Base-by-base conservation (phyloP, 1,140 invertebrate genomes). In the Antheraea pernyi region DNA sequence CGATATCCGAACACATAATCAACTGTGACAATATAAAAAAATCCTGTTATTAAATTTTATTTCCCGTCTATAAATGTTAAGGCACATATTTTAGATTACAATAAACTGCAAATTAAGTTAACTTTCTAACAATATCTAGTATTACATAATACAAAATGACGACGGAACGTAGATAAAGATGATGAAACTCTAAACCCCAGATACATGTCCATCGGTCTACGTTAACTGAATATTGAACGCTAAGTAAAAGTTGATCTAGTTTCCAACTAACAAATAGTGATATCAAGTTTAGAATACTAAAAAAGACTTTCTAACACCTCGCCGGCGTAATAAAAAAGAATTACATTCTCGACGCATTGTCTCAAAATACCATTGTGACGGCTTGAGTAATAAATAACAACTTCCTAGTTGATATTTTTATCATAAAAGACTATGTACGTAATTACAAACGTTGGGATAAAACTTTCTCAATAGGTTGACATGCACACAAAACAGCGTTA, bases 231-330 rank as follows among this genome's bases (percentile, higher is more conserved):
- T 65, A 65, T 42, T 53, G 37, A 8, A 11, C 18, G 63, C 42
- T 16, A 65, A 63, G 61, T 63, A 63, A 63, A 63, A 63, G 61
- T 63, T 30, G 37, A 63, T 63, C 61, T 37, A 63, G 61, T 63
- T 63, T 53, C 46, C 16, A 13, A 2, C 46, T 53, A 36, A 63
- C 37, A 30, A n/a, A 37, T 63, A 8, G 19, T 36, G 61, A 53
- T 36, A 63, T 63, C 59, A 53, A 61, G 59, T 36, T 30, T 36
- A 36, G 61, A 63, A 63, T 63, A 37, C 61, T 63, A 63, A 63
- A 63, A 37, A 63, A 37, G 13, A 63, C 61, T 63, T 63, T 63
- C 61, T 63, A 63, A 30, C 61, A 53, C 39, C 39, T 13, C 11
- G 13, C 19, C 46, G 46, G 13, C 46, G 46, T 53, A 53, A 53